Evolutionary conservation across 1,140 invertebrate species (phyloP).

Genomic region (Neocloeon triangulifer): DNA sequence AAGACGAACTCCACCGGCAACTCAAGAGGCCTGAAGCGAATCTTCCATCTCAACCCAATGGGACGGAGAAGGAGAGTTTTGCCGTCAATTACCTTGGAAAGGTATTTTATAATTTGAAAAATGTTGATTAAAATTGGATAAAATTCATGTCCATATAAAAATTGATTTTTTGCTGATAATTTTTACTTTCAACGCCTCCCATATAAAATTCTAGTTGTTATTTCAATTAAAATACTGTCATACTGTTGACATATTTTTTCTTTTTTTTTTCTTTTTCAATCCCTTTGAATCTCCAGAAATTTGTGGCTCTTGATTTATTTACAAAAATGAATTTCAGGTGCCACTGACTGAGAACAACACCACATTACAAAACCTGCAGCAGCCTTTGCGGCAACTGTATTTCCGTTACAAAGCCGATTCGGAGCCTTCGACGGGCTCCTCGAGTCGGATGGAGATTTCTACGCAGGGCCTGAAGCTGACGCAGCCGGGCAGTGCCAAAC

Average conservation of each 20-base stretch:
- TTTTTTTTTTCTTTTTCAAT: too few species aligned
- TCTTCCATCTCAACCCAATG: constrained; percentile 14
- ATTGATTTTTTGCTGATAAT: too few species aligned
- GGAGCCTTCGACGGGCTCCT: constrained; percentile 20
- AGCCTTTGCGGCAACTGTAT: constrained; percentile 56
- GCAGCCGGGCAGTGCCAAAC: constrained; percentile 24
- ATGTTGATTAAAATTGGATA: too few species aligned
- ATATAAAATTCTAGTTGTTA: too few species aligned
- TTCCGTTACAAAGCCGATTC: constrained; percentile 31
- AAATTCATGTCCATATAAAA: too few species aligned
- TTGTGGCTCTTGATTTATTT: too few species aligned
- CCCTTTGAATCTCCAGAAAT: too few species aligned
- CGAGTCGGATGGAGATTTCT: constrained; percentile 36
- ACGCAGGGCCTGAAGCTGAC: constrained; percentile 37
- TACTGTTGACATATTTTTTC: too few species aligned
- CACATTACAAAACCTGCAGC: constrained; percentile 56
- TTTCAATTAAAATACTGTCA: too few species aligned
- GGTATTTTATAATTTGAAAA: too few species aligned
- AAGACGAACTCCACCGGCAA: constrained; percentile 26
- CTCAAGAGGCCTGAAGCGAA: constrained; percentile 4
- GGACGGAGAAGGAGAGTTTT: constrained; percentile 30
- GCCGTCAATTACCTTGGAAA: constrained; percentile 64
- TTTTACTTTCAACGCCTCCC: too few species aligned
- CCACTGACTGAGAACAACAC: constrained; percentile 54
- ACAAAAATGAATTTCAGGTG: too few species aligned